Evolutionary conservation across 2,888 invertebrate genomes (phyloP), one percentile per base, ranked within the genome.

Genomic region (Orchesellides sinensis): DNA sequence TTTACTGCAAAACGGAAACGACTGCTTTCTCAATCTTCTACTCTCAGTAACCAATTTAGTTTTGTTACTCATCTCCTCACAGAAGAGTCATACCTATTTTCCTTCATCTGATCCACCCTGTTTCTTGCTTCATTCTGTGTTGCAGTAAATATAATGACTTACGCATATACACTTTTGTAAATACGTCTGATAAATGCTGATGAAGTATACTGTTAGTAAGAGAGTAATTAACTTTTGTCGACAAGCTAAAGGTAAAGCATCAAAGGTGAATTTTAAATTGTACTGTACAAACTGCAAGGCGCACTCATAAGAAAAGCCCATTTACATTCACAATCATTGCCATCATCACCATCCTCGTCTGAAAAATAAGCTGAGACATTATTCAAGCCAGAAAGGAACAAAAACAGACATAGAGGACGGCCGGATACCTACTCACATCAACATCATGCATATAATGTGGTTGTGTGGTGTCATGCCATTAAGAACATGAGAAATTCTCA

Each of bases 401-500:
- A 3, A 32, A n/a, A 27, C n/a, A 59, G 40, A 32, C 6, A 65
- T 19, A 21, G 23, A 40, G 65, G 17, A 19, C 8, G 14, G 65
- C 17, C 12, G 19, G 12, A 27, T 23, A n/a, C n/a, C 5, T 49
- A 59, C 27, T 5, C 35, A 63, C 21, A n/a, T n/a, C n/a, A n/a
- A n/a, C n/a, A 52, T 47, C 19, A 23, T 21, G 21, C n/a, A 59
- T 59, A 59, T 29, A 59, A 59, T 59, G 59, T 59, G 59, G 59
- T 66, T 66, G 66, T 56, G 17, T 52, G 45, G 27, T 70, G 79
- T 70, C 79, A 70, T 65, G 80, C 80, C 65, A 80, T 80, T 79
- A 80, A 80, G 72, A 72, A 66, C 80, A 80, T 80, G 72, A 80
- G 79, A 79, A 79, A 72, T 70, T 80, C 80, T 63, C 49, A 72